phyloP scores from a whole-genome alignment of 2,113 vertebrate genomes.

The Ardeotis arabs region DNA sequence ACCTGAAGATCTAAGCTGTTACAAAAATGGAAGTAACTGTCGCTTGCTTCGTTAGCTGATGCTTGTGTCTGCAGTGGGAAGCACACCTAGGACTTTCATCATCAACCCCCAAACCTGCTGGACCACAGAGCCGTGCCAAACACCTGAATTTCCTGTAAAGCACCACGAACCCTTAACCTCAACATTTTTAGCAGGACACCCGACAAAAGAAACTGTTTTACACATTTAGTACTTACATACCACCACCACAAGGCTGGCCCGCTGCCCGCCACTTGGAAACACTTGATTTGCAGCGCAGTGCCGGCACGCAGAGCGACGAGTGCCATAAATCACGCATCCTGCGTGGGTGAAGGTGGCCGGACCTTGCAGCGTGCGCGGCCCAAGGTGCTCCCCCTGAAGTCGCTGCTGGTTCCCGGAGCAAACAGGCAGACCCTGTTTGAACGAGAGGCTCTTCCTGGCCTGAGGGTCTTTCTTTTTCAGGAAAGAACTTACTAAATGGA shows the following conservation, averaged over 20 bases:
- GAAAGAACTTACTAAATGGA: background rate
- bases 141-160: background rate
- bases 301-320: background rate
- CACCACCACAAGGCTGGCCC: background rate
- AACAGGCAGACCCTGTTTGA: background rate
- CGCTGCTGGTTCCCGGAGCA: background rate
- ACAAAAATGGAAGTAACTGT: background rate
- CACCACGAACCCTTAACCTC: background rate
- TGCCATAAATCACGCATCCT: rapidly evolving
- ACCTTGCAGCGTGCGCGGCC: background rate
- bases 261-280: background rate
- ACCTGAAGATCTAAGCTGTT: background rate
- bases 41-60: background rate
- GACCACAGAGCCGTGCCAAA: background rate
- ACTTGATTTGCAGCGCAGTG: background rate
- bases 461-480: background rate
- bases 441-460: background rate
- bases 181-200: background rate
- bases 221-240: background rate
- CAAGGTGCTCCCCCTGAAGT: background rate
- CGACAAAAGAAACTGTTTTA: background rate
- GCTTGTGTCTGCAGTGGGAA: background rate
- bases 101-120: background rate
- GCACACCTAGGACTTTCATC: background rate
- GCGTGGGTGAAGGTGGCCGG: rapidly evolving